Evolutionary conservation across 2,113 vertebrate genomes (phyloP).

Genomic region (Merops nubicus): DNA sequence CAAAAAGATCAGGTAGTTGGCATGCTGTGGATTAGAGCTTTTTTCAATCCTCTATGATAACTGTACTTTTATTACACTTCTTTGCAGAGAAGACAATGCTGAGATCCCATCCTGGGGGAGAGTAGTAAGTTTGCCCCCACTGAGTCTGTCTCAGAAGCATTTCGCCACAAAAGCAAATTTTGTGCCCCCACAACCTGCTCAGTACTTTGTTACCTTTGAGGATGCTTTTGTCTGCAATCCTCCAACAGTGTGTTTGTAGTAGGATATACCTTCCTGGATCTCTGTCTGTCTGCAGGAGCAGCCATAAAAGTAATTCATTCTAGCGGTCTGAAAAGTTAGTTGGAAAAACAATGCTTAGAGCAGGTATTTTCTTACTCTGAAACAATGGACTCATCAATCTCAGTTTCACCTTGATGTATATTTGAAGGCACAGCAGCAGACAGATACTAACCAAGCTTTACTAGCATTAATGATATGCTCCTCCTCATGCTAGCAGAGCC

Average conservation of each 20-base stretch:
- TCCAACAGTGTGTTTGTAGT: neutral
- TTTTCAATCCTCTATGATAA: neutral
- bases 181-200: neutral
- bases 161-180: neutral
- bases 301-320: neutral
- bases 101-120: neutral
- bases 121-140: neutral
- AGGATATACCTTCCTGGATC: neutral
- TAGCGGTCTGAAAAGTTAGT: neutral
- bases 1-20: neutral
- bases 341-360: neutral
- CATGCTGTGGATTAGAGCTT: neutral
- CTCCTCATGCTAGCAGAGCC: neutral
- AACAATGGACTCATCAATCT: neutral
- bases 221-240: neutral
- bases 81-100: neutral
- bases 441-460: neutral
- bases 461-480: neutral
- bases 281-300: neutral
- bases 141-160: accelerated
- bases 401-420: neutral
- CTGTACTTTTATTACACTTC: neutral
- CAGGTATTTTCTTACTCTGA: neutral
- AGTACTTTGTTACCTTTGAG: neutral
- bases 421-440: neutral